Conservation (phyloP, 1,140 invertebrate species). For the Cepaea nemoralis region DNA sequence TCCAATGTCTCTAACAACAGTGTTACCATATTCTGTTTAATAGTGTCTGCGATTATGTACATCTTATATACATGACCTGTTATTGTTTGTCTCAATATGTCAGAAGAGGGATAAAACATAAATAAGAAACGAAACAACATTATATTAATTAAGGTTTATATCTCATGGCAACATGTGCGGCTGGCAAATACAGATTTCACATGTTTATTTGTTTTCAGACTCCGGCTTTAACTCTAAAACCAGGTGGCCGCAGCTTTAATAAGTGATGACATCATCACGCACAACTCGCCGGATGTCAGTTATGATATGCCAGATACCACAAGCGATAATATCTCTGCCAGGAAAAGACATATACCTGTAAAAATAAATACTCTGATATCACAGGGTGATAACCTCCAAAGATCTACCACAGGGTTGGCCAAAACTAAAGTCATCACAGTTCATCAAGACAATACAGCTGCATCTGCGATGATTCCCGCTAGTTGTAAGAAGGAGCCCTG, state of each 20-base stretch:
- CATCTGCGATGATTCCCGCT: neutral
- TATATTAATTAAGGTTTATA: too few species aligned
- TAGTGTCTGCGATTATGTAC: too few species aligned
- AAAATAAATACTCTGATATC: conserved; percentile 51
- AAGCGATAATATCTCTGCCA: conserved; percentile 34
- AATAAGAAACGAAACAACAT: too few species aligned
- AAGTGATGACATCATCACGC: conserved; percentile 49
- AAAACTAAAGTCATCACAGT: neutral
- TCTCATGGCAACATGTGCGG: too few species aligned
- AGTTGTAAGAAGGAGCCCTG: conserved; percentile 75
- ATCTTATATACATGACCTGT: too few species aligned
- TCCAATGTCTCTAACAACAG: too few species aligned
- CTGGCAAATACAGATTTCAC: too few species aligned
- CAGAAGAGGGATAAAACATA: too few species aligned
- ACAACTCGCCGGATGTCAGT: neutral
- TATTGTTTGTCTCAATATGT: too few species aligned
- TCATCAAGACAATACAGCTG: neutral
- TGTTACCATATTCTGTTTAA: too few species aligned
- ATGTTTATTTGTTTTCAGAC: neutral
- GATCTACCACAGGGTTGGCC: neutral
- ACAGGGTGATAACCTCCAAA: neutral
- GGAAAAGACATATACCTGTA: conserved; percentile 50
- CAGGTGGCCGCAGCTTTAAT: conserved; percentile 16
- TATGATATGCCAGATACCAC: neutral
- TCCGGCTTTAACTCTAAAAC: neutral